Conservation (phyloP, 2,888 invertebrate species). For the Blastobasis adustella region DNA sequence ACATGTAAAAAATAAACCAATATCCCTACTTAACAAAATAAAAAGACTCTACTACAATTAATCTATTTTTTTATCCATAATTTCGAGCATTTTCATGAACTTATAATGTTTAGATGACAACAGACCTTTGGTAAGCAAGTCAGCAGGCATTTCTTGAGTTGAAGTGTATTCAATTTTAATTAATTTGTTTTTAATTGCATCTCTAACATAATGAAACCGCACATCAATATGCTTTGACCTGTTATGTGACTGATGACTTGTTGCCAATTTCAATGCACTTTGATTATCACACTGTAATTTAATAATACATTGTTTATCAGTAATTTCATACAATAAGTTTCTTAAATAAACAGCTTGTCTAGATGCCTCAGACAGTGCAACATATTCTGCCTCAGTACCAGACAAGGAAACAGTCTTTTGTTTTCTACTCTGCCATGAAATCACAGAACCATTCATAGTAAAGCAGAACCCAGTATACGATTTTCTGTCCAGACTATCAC, state of each 20-base stretch:
- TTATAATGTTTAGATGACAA: background rate
- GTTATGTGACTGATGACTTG: slow-evolving; percentile 7
- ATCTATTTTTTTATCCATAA: background rate
- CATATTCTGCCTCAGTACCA: slow-evolving; percentile 11
- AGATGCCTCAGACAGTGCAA: slow-evolving; percentile 8
- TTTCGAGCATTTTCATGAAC: background rate
- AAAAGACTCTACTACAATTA: background rate
- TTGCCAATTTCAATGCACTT: slow-evolving; percentile 10
- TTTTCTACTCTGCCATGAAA: slow-evolving; percentile 11
- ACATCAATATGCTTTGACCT: slow-evolving; percentile 5
- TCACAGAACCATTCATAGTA: slow-evolving; percentile 4
- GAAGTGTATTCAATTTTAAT: background rate
- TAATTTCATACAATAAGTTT: slow-evolving; percentile 7
- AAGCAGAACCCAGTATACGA: slow-evolving; percentile 13
- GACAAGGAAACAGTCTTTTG: slow-evolving; percentile 8
- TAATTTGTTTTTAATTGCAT: background rate
- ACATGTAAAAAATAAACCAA: too few relatives aligned
- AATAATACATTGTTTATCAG: slow-evolving; percentile 4
- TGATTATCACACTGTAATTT: slow-evolving; percentile 10
- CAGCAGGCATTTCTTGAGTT: background rate
- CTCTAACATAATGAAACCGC: background rate
- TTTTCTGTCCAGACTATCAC: slow-evolving; percentile 6
- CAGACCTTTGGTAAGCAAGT: background rate
- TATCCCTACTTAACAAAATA: background rate
- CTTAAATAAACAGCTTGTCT: slow-evolving; percentile 8